phyloP scores from a whole-genome alignment of 2,888 invertebrate species.

The Masnerella sp. region DNA sequence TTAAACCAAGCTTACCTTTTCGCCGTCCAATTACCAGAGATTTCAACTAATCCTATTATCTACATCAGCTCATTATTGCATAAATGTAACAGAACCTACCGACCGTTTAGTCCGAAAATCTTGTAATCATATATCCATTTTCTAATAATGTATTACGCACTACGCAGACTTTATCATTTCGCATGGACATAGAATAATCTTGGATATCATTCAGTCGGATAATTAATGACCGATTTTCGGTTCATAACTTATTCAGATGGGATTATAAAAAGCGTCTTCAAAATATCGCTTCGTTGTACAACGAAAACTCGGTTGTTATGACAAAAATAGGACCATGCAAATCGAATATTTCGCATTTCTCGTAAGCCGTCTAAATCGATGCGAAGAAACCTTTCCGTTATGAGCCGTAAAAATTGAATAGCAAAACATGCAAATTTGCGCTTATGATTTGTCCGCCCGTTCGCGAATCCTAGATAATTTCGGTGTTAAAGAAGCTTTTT shows the following conservation, averaged over 20 bases:
- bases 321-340: too few species aligned
- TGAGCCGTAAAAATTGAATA: constrained; percentile 24
- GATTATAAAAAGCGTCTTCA: too few species aligned
- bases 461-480: constrained; percentile 38
- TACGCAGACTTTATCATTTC: constrained; percentile 21
- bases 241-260: too few species aligned
- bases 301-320: too few species aligned
- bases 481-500: constrained; percentile 37
- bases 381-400: constrained; percentile 31
- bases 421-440: constrained; percentile 10
- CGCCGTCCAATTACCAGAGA: constrained; percentile 77
- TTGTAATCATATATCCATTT: constrained; percentile 57
- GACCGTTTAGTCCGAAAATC: constrained; percentile 56
- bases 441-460: constrained; percentile 18
- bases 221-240: constrained; percentile 16
- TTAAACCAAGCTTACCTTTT: constrained; percentile 75
- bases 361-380: too few species aligned
- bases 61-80: constrained; percentile 77
- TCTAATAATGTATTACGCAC: constrained; percentile 39
- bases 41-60: constrained; percentile 77
- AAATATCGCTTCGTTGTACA: too few species aligned
- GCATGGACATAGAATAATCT: constrained; percentile 14
- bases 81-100: constrained; percentile 63
- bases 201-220: constrained; percentile 8
- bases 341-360: too few species aligned